These are phyloP conservation scores for Phodopus roborovskii DNA, from an alignment of 2,113 vertebrate species.

Conservation along the genomic window DNA sequence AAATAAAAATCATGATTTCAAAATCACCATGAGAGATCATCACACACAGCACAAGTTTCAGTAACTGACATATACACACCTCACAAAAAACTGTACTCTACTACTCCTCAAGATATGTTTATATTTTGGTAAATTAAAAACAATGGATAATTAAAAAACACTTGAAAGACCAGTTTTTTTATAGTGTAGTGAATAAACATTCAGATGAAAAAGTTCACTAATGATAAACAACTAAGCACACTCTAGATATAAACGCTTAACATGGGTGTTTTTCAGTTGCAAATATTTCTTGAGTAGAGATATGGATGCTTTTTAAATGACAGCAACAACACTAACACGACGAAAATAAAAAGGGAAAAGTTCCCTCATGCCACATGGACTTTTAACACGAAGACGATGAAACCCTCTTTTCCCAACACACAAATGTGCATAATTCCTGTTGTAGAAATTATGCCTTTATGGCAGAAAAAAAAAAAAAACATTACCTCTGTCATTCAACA, in stretches of 20 bases:
- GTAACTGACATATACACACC: conserved; percentile 79
- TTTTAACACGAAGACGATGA: conserved; percentile 77
- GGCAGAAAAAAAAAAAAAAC: conserved; percentile 62
- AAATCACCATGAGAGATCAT: conserved; percentile 75
- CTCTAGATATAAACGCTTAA: conserved; percentile 77
- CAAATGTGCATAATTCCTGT: conserved; percentile 76
- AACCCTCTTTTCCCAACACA: conserved; percentile 75
- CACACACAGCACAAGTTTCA: conserved; percentile 76
- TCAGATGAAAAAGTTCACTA: conserved; percentile 78
- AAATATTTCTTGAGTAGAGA: conserved; percentile 75
- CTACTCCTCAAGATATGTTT: conserved; percentile 83
- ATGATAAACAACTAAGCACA: conserved; percentile 69
- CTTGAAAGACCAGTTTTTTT: conserved; percentile 80
- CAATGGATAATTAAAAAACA: conserved; percentile 83
- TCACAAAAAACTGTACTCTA: conserved; percentile 80
- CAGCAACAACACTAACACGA: conserved; percentile 64
- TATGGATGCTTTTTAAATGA: conserved; percentile 59
- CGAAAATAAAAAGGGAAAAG: conserved; percentile 80
- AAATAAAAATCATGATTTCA: conserved; percentile 82
- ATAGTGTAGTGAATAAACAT: conserved; percentile 83
- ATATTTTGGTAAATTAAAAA: conserved; percentile 84
- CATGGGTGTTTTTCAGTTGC: conserved; percentile 70
- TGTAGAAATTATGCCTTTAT: conserved; percentile 72
- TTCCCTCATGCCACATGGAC: conserved; percentile 82
- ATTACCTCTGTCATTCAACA: conserved; percentile 79